These are phyloP conservation scores for Geopemphigus sp. DNA, from an alignment of 1,140 invertebrate genomes.

Conservation along the genomic window DNA sequence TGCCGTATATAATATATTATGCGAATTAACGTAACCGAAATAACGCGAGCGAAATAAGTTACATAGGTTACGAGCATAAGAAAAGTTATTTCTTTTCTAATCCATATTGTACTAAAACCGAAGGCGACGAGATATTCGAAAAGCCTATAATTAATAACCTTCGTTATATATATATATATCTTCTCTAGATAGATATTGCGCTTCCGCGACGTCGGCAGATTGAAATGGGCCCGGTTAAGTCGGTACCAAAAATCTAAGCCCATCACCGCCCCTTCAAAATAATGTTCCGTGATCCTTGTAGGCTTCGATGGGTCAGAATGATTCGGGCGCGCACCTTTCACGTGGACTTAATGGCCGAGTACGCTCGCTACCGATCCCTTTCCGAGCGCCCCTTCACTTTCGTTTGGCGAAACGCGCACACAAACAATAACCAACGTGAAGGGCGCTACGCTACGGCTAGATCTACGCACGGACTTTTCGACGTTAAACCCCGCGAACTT, in stretches of 20 bases:
- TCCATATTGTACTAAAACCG: too few relatives aligned
- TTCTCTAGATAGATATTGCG: too few relatives aligned
- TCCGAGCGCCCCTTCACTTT: slow-evolving; percentile 13
- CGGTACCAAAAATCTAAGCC: slow-evolving; percentile 18
- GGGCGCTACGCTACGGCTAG: too few relatives aligned
- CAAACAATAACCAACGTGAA: too few relatives aligned
- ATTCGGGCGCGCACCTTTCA: neutral
- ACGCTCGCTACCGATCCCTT: neutral
- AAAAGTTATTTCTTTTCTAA: too few relatives aligned
- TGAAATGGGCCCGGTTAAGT: slow-evolving; percentile 7
- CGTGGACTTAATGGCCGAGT: slow-evolving; percentile 27
- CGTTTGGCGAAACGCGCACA: neutral
- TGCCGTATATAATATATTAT: too few relatives aligned
- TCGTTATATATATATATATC: neutral
- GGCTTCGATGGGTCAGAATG: slow-evolving; percentile 11
- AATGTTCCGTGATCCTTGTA: slow-evolving; percentile 6
- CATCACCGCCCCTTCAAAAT: neutral
- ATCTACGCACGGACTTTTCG: neutral
- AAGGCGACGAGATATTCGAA: neutral
- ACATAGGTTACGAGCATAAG: too few relatives aligned
- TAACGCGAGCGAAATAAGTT: too few relatives aligned
- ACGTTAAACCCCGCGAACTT: neutral
- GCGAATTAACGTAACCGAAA: too few relatives aligned
- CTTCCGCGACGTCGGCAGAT: neutral
- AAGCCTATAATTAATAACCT: slow-evolving; percentile 19